Conservation (phyloP, 2,797 vertebrate genomes). For the Betta splendens region DNA sequence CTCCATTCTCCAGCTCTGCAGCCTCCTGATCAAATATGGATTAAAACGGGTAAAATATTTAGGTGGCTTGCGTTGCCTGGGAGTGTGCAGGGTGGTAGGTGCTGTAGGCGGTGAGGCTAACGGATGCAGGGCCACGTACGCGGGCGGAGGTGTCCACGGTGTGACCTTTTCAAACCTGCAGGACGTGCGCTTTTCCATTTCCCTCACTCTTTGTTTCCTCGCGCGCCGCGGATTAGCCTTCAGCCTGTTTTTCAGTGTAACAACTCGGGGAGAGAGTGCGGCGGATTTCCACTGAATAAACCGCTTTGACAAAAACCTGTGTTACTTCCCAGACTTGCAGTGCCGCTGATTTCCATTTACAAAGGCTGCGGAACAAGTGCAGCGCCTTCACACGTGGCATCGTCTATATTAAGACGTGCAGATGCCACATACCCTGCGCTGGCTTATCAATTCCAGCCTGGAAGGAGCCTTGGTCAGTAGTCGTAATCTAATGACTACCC, state of each 20-base stretch:
- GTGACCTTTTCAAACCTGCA: slow-evolving; percentile 57
- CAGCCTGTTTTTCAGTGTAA: slow-evolving; percentile 5
- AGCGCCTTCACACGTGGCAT: no score
- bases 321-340: background rate
- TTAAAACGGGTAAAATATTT: slow-evolving; percentile 46
- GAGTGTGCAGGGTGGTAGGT: background rate
- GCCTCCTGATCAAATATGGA: slow-evolving; percentile 53
- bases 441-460: slow-evolving; percentile 34
- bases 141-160: slow-evolving; percentile 38
- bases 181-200: slow-evolving; percentile 48
- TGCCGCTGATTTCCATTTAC: background rate
- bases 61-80: slow-evolving; percentile 1
- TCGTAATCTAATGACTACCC: slow-evolving; percentile 63
- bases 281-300: slow-evolving; percentile 32
- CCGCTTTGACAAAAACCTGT: slow-evolving; percentile 19
- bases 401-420: slow-evolving; percentile 10
- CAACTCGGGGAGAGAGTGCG: slow-evolving; percentile 13
- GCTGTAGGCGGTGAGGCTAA: slow-evolving; percentile 8
- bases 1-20: slow-evolving; percentile 35
- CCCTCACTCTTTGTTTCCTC: background rate
- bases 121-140: slow-evolving; percentile 53
- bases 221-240: slow-evolving; percentile 37
- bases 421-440: background rate
- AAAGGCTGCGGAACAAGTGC: no score
- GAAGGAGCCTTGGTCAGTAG: slow-evolving; percentile 50